Evolutionary conservation across 2,888 invertebrate species (phyloP), one percentile per base, ranked within the genome.

Genomic region (Portevinia maculata): DNA sequence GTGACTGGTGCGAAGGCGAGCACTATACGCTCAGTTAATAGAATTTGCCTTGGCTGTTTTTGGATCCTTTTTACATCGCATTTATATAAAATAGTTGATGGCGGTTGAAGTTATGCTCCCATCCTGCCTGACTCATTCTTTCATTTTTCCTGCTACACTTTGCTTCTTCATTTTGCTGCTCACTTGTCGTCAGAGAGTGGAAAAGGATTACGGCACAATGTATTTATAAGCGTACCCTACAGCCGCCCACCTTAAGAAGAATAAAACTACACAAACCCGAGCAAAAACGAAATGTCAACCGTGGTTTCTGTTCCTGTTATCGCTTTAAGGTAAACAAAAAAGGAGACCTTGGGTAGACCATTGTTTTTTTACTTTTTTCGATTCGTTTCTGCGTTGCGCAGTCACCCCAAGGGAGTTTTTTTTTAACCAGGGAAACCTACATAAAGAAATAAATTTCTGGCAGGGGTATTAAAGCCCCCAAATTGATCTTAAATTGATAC

Each of bases 101-200:
- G 32, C n/a, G 19, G 34, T 19, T 8, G 28, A 21, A 52, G 69
- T 57, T 57, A 19, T 59, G 17, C 15, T 52, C 48, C 46, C n/a
- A 19, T 30, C 9, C 15, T 11, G 34, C 48, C 21, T 48, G 19
- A 8, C 15, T 19, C 37, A 57, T 24, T 71, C 71, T 53, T 71
- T 62, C 60, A 52, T 37, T 62, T 71, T 71, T 71, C 53, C 62
- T 59, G 48, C 41, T 41, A 65, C 28, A 50, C 65, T 53, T 67
- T 44, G 67, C 39, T 30, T 21, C 6, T 9, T 41, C 30, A 19
- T 30, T 46, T 41, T 62, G 3, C 24, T 24, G n/a, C 30, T 30
- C 60, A 32, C 30, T 24, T 32, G 9, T 41, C 57, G 17, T 50
- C 28, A 9, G 6, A 15, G 28, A 19, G 57, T 48, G 37, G 19